Evolutionary conservation across 1,140 invertebrate species (phyloP), one percentile per base, ranked within the genome.

Genomic region (Apis florea): DNA sequence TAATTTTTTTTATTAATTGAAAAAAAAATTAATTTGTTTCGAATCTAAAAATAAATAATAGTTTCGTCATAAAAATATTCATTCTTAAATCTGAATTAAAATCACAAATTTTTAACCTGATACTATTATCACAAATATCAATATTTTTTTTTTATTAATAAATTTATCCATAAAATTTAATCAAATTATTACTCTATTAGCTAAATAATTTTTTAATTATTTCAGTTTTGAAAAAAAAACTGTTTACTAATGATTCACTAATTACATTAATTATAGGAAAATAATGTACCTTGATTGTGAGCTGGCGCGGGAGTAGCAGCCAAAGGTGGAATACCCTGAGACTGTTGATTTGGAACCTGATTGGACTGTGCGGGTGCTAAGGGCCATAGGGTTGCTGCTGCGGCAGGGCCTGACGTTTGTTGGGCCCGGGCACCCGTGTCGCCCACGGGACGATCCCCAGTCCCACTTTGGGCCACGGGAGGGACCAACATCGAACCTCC

Each of bases 401-500:
- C 85, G 63, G 88, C 88, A 77, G 88, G 85, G 69, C 86, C 87
- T 77, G 91, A 89, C 69, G 90, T 88, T 71, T 91, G 90, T 66
- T 92, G 90, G 83, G 87, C 86, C 90, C 91, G 88, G 74, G 84
- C 84, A 83, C 85, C 90, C 83, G 90, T 85, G 85, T 92, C 92
- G 77, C 90, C 91, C 71, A 91, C 88, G 87, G 91, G 89, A 88
- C 92, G 92, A 84, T 91, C 90, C 85, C 89, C 91, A 63, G 92
- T 86, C 83, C 90, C 89, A 82, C 87, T 83, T 87, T 92, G 92
- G 88, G 89, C 91, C 91, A 93, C 92, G 92, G 92, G 92, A 93
- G 92, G 92, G 92, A 93, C 92, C 92, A 93, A 92, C 92, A 93
- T 93, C 88, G 92, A 91, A 93, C 92, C 92, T 92, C 92, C 91